Evolutionary conservation across 2,113 vertebrate species (phyloP).

Genomic region (Anarhynchus alexandrinus): DNA sequence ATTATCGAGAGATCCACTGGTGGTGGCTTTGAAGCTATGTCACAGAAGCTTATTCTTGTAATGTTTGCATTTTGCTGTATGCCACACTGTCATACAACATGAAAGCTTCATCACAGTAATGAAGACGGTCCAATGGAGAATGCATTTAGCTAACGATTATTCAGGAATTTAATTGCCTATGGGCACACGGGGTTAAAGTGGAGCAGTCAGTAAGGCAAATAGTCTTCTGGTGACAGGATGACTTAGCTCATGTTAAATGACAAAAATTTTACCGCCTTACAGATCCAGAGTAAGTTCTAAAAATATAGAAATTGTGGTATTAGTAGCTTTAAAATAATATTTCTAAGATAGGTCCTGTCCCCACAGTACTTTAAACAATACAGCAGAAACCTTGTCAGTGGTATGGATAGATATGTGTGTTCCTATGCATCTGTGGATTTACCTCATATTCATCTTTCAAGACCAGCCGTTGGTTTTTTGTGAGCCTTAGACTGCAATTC

Average conservation of each 20-base stretch:
- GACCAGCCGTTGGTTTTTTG: neutral
- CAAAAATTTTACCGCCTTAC: neutral
- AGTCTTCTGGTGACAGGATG: neutral
- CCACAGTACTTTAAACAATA: neutral
- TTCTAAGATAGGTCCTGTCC: neutral
- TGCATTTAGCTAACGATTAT: neutral
- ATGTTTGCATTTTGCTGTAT: neutral
- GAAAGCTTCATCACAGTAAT: neutral
- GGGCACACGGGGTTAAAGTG: neutral
- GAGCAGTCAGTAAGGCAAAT: neutral
- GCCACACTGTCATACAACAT: neutral
- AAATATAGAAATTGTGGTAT: neutral
- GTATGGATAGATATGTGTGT: neutral
- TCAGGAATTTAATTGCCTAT: neutral
- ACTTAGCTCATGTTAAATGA: neutral
- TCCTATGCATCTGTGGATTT: neutral
- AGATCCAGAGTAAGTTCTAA: neutral
- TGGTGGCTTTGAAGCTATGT: neutral
- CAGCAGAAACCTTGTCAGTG: neutral
- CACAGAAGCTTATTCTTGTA: neutral
- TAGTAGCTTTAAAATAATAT: neutral
- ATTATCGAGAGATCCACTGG: neutral
- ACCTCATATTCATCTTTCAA: neutral
- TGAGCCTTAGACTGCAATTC: neutral
- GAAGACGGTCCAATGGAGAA: neutral